Evolutionary conservation across 2,797 vertebrate species (phyloP).

Genomic region (Mus minutoides): DNA sequence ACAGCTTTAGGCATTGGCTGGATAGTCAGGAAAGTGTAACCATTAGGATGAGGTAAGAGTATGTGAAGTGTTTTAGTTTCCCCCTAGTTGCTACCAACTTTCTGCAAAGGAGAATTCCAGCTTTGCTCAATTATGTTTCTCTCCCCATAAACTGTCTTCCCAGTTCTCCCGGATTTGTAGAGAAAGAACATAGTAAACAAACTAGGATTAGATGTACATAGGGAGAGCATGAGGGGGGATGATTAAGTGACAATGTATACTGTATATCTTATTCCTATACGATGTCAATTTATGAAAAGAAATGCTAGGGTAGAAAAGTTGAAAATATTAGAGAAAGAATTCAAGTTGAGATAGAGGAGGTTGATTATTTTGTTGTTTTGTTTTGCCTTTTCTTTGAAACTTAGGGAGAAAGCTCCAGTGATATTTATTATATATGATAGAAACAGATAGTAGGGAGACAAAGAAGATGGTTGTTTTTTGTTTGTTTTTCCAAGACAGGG

Average conservation of each 20-base stretch:
- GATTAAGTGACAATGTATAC: neutral
- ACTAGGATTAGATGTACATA: neutral
- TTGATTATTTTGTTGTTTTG: neutral
- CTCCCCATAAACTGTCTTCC: neutral
- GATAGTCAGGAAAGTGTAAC: slow-evolving; percentile 47
- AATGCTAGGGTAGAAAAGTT: neutral
- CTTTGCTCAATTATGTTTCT: neutral
- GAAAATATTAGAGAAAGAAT: slow-evolving; percentile 44
- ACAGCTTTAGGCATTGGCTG: slow-evolving; percentile 71
- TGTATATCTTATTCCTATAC: neutral
- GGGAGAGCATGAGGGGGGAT: neutral
- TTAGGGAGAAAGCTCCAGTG: neutral
- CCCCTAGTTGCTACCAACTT: neutral
- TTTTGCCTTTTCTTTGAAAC: neutral
- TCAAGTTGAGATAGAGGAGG: neutral
- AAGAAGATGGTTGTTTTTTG: too few relatives aligned
- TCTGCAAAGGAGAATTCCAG: slow-evolving; percentile 36
- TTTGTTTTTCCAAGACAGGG: too few relatives aligned
- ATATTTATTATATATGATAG: neutral
- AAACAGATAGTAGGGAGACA: neutral
- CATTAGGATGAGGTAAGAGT: slow-evolving; percentile 66
- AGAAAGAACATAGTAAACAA: neutral
- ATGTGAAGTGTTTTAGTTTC: slow-evolving; percentile 37
- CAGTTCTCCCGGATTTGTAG: slow-evolving; percentile 25
- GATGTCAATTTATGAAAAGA: slow-evolving; percentile 12